Base-by-base conservation (phyloP, 1,140 invertebrate species). In the Drosophila sp. region DNA sequence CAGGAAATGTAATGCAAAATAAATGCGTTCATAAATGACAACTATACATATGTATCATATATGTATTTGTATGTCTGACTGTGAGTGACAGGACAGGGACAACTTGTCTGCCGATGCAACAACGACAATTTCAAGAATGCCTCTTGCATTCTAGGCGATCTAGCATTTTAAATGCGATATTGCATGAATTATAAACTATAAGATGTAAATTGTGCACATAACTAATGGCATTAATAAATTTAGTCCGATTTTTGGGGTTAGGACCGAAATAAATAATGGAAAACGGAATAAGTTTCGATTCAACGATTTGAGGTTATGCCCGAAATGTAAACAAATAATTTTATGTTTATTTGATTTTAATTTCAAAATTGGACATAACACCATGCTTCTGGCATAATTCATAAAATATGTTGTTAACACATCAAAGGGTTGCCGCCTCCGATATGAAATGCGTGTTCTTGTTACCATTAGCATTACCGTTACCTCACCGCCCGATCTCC, bases 41-140 rank as follows among this genome's bases (percentile, higher is more conserved):
- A 54, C 25, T 51, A 25, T 13, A 43, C 13, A 7, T 11, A n/a
- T n/a, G n/a, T 4, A 2, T 40, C 46, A 38, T 48, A 16, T 18
- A 38, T 34, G 21, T 18, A 18, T 29, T 29, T 32, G 7, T 46
- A 59, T 32, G 6, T 21, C 2, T 27, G 38, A 14, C 50, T 32
- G 25, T 38, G 65, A 74, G 29, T 80, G 80, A 80, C 80, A 80
- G 38, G 57, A 72, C 76, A 82, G 80, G 80, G 80, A 61, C 80
- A 82, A 72, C 58, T 45, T 82, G 80, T 83, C 80, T 79, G 80
- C 59, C 50, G 56, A 38, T 62, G 48, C 71, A 69, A 62, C 71
- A 69, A 62, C 48, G 32, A 41, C 53, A 57, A 54, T 57, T 73
- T 61, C 32, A 62, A 40, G 56, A 34, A 69, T 53, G 34, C 54